Conservation (phyloP, 1,140 invertebrate species). For the Drosophila guanche region DNA sequence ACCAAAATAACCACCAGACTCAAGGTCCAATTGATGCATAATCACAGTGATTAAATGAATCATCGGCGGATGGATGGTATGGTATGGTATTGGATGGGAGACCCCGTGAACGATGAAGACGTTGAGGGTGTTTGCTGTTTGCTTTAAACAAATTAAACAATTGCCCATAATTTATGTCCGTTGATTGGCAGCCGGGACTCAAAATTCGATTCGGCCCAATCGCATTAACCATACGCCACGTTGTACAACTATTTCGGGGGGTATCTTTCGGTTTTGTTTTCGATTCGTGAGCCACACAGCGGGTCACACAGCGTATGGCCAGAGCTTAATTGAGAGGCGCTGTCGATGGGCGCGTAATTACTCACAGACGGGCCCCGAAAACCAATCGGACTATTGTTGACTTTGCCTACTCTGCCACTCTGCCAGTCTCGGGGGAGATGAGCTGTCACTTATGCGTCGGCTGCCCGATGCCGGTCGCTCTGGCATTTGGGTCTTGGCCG, state of each 20-base stretch:
- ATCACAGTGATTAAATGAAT: slow-evolving; percentile 75
- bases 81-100: too few species aligned
- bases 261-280: slow-evolving; percentile 6
- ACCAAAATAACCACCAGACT: slow-evolving; percentile 65
- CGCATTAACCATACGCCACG: slow-evolving; percentile 53
- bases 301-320: slow-evolving; percentile 18
- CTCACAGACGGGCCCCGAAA: slow-evolving; percentile 38
- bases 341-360: slow-evolving; percentile 63
- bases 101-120: slow-evolving; percentile 8
- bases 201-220: slow-evolving; percentile 48
- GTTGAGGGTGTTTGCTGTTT: slow-evolving; percentile 47
- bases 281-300: slow-evolving; percentile 46
- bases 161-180: slow-evolving; percentile 73
- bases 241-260: slow-evolving; percentile 36
- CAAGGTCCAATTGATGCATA: slow-evolving; percentile 68
- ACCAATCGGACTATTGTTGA: slow-evolving; percentile 36
- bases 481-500: slow-evolving; percentile 66
- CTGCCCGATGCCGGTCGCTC: background rate
- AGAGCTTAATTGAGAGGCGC: slow-evolving; percentile 62
- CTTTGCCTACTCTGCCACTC: slow-evolving; percentile 20
- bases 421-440: background rate
- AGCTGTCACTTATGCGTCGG: slow-evolving; percentile 34
- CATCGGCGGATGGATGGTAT: slow-evolving; percentile 23
- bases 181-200: slow-evolving; percentile 60
- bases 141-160: slow-evolving; percentile 74